These are phyloP conservation scores for Drosophila hamatofila DNA, from an alignment of 2,888 invertebrate species.

Conservation along the genomic window DNA sequence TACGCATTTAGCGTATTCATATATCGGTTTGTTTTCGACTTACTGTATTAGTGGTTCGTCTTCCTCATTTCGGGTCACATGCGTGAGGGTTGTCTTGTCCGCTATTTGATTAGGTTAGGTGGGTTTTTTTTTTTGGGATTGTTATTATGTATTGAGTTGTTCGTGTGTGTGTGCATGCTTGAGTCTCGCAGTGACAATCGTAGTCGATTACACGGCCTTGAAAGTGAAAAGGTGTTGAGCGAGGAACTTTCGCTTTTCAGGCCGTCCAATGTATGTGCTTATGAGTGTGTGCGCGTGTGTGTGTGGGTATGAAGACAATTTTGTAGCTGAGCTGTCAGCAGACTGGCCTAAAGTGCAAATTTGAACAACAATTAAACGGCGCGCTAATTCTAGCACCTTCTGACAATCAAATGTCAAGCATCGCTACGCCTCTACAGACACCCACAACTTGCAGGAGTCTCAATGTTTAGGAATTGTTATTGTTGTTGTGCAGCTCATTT, in stretches of 20 bases:
- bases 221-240: slow-evolving; percentile 84
- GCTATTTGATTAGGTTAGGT: slow-evolving; percentile 51
- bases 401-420: slow-evolving; percentile 64
- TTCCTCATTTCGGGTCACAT: slow-evolving; percentile 75
- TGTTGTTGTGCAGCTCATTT: slow-evolving; percentile 47
- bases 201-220: slow-evolving; percentile 80
- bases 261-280: not conserved
- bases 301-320: slow-evolving; percentile 25
- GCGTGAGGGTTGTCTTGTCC: slow-evolving; percentile 54
- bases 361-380: slow-evolving; percentile 60
- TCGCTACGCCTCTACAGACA: slow-evolving; percentile 49
- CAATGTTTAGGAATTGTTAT: not conserved
- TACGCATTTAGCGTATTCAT: slow-evolving; percentile 12
- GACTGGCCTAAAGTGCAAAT: slow-evolving; percentile 52
- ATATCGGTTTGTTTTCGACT: slow-evolving; percentile 2
- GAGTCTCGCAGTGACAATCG: slow-evolving; percentile 50
- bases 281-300: not conserved
- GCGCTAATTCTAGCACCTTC: slow-evolving; percentile 62
- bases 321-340: slow-evolving; percentile 21
- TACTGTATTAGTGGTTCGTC: slow-evolving; percentile 43
- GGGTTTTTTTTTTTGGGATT: slow-evolving; percentile 55
- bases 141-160: slow-evolving; percentile 11
- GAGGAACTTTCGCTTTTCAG: slow-evolving; percentile 60
- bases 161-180: slow-evolving; percentile 25
- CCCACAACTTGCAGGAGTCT: slow-evolving; percentile 28